Conservation (phyloP, 2,888 invertebrate species). For the Meiosimyza decipiens region DNA sequence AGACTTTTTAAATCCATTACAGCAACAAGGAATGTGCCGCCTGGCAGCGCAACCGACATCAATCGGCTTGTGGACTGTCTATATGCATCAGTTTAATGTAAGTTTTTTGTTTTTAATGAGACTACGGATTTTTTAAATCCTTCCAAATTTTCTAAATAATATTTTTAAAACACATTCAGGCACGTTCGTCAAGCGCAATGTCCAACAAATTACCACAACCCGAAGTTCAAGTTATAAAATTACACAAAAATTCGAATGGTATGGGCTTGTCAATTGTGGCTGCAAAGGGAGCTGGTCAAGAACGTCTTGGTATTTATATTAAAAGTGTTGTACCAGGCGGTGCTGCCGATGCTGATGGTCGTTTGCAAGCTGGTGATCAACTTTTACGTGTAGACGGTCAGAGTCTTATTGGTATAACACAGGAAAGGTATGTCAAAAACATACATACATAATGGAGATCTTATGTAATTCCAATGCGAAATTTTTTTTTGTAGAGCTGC, state of each 20-base stretch:
- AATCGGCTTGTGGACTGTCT: constrained; percentile 95
- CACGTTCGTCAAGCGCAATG: constrained; percentile 76
- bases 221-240: constrained; percentile 84
- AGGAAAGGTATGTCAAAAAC: constrained; percentile 71
- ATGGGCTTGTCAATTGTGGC: constrained; percentile 99
- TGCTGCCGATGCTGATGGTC: constrained; percentile 91
- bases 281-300: constrained; percentile 88
- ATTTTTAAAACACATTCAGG: constrained; percentile 62
- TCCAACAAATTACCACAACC: constrained; percentile 74
- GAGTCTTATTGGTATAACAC: constrained; percentile 87
- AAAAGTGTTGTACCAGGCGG: constrained; percentile 97
- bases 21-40: constrained; percentile 87
- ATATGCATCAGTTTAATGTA: constrained; percentile 78
- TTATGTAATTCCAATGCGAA: not conserved
- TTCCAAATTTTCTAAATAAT: not conserved
- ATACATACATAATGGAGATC: not conserved
- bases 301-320: constrained; percentile 95
- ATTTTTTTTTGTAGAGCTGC: constrained; percentile 78
- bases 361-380: constrained; percentile 97
- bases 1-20: constrained; percentile 86
- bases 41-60: constrained; percentile 91
- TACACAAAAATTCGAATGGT: constrained; percentile 94
- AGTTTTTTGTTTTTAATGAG: constrained; percentile 44
- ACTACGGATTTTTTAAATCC: not conserved
- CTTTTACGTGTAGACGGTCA: constrained; percentile 96